A percentile compares a stretch with the other conserved stretches of the same genome.
Evolutionary conservation across 64 coral and sea anemone genomes (phyloP).

Genomic region (Montipora cactus): DNA sequence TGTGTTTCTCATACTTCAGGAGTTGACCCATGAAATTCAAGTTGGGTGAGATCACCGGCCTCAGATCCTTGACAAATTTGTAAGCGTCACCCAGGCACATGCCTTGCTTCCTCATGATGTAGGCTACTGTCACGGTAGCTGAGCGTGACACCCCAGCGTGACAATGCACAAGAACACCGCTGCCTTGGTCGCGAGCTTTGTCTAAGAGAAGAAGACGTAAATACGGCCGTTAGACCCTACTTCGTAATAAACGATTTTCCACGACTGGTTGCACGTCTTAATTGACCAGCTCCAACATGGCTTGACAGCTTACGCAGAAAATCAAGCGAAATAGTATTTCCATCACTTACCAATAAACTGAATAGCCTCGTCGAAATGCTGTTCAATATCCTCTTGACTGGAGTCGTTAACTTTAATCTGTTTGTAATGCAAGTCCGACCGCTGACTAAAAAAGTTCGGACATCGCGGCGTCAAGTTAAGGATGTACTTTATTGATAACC

Average conservation of each 20-base stretch:
- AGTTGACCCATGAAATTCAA: constrained; percentile 99
- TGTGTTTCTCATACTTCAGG: constrained; percentile 98
- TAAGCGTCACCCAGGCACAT: constrained; percentile 92
- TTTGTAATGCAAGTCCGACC: constrained; percentile 88
- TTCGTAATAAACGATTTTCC: background rate
- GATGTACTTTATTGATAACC: constrained; percentile 90
- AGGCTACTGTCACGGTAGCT: constrained; percentile 96
- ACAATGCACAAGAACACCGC: constrained; percentile 93
- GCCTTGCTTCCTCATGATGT: constrained; percentile 93
- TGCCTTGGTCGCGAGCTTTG: constrained; percentile 80
- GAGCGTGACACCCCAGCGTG: constrained; percentile 99
- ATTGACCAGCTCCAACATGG: no score
- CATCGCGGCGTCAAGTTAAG: constrained; percentile 91
- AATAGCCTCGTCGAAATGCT: constrained; percentile 95
- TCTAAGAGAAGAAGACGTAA: constrained; percentile 62
- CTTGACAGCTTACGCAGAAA: no score
- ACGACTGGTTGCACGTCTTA: no score
- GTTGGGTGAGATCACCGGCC: constrained; percentile 96
- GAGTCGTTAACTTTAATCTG: constrained; percentile 98
- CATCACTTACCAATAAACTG: constrained; percentile 90
- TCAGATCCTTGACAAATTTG: constrained; percentile 96
- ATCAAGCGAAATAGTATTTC: background rate
- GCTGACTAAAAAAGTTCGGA: constrained; percentile 96
- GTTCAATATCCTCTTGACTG: constrained; percentile 94
- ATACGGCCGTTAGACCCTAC: background rate